phyloP scores from a whole-genome alignment of 2,113 vertebrate genomes.

The human region DNA sequence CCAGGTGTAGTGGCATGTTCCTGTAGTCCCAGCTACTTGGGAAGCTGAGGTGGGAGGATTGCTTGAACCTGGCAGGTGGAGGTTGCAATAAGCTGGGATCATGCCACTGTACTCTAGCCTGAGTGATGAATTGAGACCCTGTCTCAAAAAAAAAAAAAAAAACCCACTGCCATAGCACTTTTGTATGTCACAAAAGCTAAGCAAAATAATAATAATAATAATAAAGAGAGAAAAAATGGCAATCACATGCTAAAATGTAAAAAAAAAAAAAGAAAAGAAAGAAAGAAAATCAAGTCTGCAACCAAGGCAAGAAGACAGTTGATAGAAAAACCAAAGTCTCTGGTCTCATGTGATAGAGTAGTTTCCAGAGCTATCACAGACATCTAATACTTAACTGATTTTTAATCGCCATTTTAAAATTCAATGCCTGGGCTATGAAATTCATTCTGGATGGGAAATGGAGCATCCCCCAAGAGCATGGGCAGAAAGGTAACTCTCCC shows the following conservation, averaged over 20 bases:
- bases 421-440: conserved; percentile 54
- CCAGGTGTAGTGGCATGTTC: no score
- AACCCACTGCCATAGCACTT: neutral
- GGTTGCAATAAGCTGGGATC: no score
- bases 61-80: no score
- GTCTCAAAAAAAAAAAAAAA: no score
- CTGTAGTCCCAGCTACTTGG: no score
- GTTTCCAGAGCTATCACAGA: neutral
- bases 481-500: conserved; percentile 66
- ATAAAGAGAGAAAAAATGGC: neutral
- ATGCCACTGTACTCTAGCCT: no score
- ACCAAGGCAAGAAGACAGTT: neutral
- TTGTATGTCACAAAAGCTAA: neutral
- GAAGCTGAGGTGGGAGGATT: no score
- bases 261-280: neutral
- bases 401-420: conserved; percentile 57
- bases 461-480: conserved; percentile 24
- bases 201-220: neutral
- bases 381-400: conserved; percentile 61
- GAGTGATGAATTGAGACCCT: no score
- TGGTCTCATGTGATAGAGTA: neutral
- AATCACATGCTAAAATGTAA: neutral
- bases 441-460: conserved; percentile 32
- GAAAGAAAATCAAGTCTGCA: neutral
- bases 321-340: neutral